phyloP scores from a whole-genome alignment of 1,140 invertebrate species.

The Elymnias hypermnestra region DNA sequence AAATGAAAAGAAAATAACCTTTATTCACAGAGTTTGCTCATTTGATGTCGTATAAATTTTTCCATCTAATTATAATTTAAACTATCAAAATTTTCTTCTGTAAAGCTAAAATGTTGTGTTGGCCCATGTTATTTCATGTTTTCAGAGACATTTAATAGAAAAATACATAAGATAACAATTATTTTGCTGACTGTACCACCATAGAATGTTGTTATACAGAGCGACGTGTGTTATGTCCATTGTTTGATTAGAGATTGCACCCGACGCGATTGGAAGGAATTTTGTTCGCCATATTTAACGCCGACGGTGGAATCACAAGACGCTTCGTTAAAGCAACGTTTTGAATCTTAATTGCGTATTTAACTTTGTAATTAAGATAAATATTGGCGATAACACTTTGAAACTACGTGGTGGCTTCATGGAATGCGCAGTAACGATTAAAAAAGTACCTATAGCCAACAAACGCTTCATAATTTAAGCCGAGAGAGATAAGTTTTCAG shows the following conservation, averaged over 20 bases:
- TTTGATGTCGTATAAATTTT: too few relatives aligned
- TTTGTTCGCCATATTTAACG: slow-evolving; percentile 53
- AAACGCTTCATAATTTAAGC: slow-evolving; percentile 16
- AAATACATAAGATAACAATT: too few relatives aligned
- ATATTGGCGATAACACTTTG: slow-evolving; percentile 59
- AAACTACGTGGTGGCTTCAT: slow-evolving; percentile 49
- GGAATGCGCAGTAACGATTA: slow-evolving; percentile 42
- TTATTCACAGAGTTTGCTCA: too few relatives aligned
- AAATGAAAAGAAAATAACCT: too few relatives aligned
- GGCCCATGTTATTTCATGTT: neutral
- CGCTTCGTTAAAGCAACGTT: slow-evolving; percentile 47
- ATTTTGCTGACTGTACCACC: slow-evolving; percentile 15
- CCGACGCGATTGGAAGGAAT: slow-evolving; percentile 44
- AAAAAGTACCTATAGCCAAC: slow-evolving; percentile 28
- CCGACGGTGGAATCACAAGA: slow-evolving; percentile 59
- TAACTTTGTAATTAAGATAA: slow-evolving; percentile 71
- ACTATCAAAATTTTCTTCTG: too few relatives aligned
- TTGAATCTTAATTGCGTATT: slow-evolving; percentile 67
- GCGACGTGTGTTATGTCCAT: slow-evolving; percentile 43
- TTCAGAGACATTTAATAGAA: too few relatives aligned
- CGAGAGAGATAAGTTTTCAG: slow-evolving; percentile 8
- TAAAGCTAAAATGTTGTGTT: too few relatives aligned
- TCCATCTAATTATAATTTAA: too few relatives aligned
- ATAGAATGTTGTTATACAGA: slow-evolving; percentile 45
- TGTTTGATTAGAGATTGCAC: slow-evolving; percentile 59